Percentiles rank a stretch among this genome's conserved stretches.
Evolutionary conservation across 2,113 vertebrate species (phyloP).

Genomic region (Cephalopterus ornatus): DNA sequence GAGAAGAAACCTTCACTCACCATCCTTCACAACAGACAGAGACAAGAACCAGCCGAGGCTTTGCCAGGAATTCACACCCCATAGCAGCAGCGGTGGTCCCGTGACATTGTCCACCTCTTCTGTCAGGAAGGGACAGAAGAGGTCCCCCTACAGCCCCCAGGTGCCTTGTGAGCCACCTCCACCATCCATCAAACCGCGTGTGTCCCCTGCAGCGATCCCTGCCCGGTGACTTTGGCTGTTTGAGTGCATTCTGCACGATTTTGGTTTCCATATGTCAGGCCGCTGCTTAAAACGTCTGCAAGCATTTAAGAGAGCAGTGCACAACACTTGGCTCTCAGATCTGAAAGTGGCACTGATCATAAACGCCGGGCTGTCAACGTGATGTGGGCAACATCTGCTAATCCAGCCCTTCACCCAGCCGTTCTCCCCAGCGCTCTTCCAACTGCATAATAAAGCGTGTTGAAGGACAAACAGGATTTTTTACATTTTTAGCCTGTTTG

Average conservation of each 20-base stretch:
- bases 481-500: not conserved
- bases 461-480: conserved; percentile 25
- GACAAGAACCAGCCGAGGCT: not conserved
- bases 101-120: not conserved
- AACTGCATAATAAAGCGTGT: not conserved
- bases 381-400: conserved; percentile 33
- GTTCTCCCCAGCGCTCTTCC: not conserved
- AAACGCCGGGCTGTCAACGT: not conserved
- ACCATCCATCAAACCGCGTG: accelerated
- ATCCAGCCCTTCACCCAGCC: not conserved
- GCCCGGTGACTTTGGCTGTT: not conserved
- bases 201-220: not conserved
- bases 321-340: not conserved
- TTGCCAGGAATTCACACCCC: not conserved
- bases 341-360: not conserved
- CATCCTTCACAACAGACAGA: accelerated
- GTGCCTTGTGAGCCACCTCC: not conserved
- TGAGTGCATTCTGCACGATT: not conserved
- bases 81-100: not conserved
- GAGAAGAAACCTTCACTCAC: accelerated
- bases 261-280: not conserved
- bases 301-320: not conserved
- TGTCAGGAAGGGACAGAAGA: not conserved
- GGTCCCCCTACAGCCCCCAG: not conserved
- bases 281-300: not conserved